Conservation (phyloP, 2,113 vertebrate genomes). For the Nicator chloris region DNA sequence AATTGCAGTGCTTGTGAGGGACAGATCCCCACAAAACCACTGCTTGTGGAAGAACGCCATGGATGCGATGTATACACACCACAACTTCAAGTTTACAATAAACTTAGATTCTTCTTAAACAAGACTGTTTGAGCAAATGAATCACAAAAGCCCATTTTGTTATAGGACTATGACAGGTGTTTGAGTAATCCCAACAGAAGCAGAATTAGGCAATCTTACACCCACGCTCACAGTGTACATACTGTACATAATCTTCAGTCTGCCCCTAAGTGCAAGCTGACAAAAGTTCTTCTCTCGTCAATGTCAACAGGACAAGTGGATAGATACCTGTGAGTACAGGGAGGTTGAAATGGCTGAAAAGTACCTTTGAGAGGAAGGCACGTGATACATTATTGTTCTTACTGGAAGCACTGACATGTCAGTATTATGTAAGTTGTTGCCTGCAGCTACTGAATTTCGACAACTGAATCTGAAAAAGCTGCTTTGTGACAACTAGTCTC, state of each 20-base stretch:
- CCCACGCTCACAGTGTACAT: background rate
- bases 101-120: background rate
- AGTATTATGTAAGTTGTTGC: background rate
- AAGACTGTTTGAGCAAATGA: background rate
- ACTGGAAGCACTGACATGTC: background rate
- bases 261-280: background rate
- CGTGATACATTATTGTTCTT: background rate
- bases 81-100: background rate
- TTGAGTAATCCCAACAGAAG: background rate
- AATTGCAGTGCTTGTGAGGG: background rate
- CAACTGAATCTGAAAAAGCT: slow-evolving; percentile 5
- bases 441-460: slow-evolving; percentile 1
- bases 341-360: background rate
- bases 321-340: background rate
- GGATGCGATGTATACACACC: background rate
- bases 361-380: background rate
- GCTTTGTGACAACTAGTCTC: slow-evolving; percentile 9
- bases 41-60: background rate
- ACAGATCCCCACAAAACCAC: background rate
- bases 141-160: background rate
- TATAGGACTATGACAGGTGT: background rate
- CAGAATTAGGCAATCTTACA: background rate
- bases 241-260: background rate
- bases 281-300: background rate
- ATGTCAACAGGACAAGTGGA: background rate